phyloP scores from a whole-genome alignment of 1,140 invertebrate species.

The Melitaea cinxia region DNA sequence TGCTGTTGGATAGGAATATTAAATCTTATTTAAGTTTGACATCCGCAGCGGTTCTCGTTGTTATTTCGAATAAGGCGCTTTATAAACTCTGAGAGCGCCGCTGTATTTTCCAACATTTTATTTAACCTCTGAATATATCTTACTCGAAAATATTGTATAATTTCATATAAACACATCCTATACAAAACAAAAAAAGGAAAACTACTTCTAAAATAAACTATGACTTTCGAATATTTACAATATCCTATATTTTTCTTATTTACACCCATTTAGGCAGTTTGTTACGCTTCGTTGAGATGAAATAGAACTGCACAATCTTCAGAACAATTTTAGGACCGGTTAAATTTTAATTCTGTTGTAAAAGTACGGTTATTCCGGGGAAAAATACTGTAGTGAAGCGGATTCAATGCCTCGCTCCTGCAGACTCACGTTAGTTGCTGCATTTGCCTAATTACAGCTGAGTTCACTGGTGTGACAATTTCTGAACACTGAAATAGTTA shows the following conservation, averaged over 20 bases:
- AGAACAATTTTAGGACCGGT: conserved; percentile 76
- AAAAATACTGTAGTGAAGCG: conserved; percentile 61
- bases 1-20: conserved; percentile 77
- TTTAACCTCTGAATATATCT: neutral
- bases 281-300: conserved; percentile 65
- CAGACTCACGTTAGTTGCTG: conserved; percentile 69
- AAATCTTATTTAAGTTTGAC: conserved; percentile 81
- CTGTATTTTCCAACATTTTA: conserved; percentile 11
- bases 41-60: conserved; percentile 68
- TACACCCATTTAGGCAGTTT: conserved; percentile 49
- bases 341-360: conserved; percentile 81
- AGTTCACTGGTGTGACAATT: conserved; percentile 73
- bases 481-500: conserved; percentile 70
- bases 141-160: neutral
- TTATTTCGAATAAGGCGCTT: conserved; percentile 75
- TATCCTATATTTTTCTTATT: neutral
- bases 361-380: conserved; percentile 78
- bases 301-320: conserved; percentile 65
- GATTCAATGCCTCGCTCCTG: conserved; percentile 43
- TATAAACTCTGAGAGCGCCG: conserved; percentile 60
- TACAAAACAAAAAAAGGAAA: neutral
- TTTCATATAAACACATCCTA: neutral
- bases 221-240: conserved; percentile 4
- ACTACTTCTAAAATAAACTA: neutral
- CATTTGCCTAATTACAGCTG: conserved; percentile 78